These are phyloP conservation scores for Haplochromis burtoni DNA, from an alignment of 2,113 vertebrate genomes.

Conservation along the genomic window DNA sequence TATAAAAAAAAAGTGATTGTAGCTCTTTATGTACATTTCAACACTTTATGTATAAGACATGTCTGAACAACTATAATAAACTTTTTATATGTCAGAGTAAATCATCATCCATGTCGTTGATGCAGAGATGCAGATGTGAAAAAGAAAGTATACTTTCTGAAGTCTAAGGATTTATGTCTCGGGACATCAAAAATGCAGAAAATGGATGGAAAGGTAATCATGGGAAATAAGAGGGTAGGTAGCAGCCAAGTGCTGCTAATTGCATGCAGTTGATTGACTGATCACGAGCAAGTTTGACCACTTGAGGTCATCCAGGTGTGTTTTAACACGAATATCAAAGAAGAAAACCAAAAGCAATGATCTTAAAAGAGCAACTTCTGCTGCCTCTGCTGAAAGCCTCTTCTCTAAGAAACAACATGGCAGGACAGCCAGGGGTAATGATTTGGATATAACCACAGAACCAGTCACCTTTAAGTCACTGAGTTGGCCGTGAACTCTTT, in stretches of 20 bases:
- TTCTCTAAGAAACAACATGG: background rate
- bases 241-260: background rate
- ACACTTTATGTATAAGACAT: constrained; percentile 48
- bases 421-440: background rate
- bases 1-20: constrained; percentile 43
- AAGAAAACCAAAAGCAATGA: background rate
- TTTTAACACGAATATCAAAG: background rate
- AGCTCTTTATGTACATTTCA: constrained; percentile 48
- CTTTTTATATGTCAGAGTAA: constrained; percentile 52
- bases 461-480: background rate
- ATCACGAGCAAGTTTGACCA: background rate
- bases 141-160: background rate
- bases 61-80: constrained; percentile 54
- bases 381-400: background rate
- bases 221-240: background rate
- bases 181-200: background rate
- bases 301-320: background rate
- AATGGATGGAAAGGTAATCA: background rate
- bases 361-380: background rate
- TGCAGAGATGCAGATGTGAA: background rate
- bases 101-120: background rate
- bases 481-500: background rate
- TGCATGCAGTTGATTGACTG: background rate
- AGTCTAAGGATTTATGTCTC: background rate
- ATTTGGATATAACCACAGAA: background rate